Conservation (phyloP, 1,140 invertebrate genomes). For the Zaprionus camerounensis region DNA sequence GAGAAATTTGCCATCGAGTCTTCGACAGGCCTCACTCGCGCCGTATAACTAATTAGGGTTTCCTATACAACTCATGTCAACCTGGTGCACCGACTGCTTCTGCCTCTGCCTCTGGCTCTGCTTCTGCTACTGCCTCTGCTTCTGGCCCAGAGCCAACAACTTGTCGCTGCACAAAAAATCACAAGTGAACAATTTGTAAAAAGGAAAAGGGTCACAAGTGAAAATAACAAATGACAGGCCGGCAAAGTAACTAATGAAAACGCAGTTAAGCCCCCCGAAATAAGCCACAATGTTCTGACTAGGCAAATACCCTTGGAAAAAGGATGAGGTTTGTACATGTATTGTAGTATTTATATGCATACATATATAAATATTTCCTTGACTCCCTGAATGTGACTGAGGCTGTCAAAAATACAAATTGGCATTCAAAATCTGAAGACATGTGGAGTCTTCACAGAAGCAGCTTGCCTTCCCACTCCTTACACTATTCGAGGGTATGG, state of each 20-base stretch:
- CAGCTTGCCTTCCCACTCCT: neutral
- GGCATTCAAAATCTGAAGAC: neutral
- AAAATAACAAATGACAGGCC: slow-evolving; percentile 47
- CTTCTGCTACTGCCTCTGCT: neutral
- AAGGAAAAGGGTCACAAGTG: slow-evolving; percentile 37
- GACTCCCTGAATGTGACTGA: no score
- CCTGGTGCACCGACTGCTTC: neutral
- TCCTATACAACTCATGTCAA: slow-evolving; percentile 15
- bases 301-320: neutral
- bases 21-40: neutral
- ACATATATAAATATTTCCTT: no score
- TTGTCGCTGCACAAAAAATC: slow-evolving; percentile 26
- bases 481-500: slow-evolving; percentile 12
- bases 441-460: neutral
- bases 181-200: slow-evolving; percentile 29
- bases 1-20: slow-evolving; percentile 1
- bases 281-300: neutral
- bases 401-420: neutral
- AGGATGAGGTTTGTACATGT: no score
- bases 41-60: slow-evolving; percentile 29
- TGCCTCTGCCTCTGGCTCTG: neutral
- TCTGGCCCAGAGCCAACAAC: slow-evolving; percentile 35
- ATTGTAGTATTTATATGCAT: no score
- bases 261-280: neutral
- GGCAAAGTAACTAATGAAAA: slow-evolving; percentile 44